Conservation (phyloP, 2,888 invertebrate species). For the Halocaridina rubra region DNA sequence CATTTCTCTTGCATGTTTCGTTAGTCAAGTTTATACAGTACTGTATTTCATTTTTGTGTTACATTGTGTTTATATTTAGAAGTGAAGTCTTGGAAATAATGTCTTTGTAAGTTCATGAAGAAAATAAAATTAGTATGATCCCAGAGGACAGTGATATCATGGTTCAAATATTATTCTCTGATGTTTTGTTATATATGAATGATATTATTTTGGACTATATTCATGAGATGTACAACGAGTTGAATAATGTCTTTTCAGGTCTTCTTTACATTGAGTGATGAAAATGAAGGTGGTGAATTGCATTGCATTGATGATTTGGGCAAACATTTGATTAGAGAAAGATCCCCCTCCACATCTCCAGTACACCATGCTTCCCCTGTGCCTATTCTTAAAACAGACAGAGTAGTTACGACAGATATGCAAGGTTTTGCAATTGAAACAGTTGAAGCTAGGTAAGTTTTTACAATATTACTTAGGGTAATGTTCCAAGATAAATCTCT, state of each 20-base stretch:
- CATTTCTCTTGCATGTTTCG: too few relatives aligned
- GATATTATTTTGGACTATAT: neutral
- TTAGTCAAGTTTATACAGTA: neutral
- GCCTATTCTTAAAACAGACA: neutral
- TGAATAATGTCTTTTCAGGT: slow-evolving; percentile 22
- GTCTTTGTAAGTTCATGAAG: too few relatives aligned
- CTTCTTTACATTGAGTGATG: slow-evolving; percentile 45
- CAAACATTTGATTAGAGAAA: slow-evolving; percentile 18
- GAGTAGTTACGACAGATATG: neutral
- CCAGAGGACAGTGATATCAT: too few relatives aligned
- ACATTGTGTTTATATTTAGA: too few relatives aligned
- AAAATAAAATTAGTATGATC: too few relatives aligned
- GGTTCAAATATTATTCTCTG: too few relatives aligned
- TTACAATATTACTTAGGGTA: neutral
- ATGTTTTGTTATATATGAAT: too few relatives aligned
- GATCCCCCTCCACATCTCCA: slow-evolving; percentile 24
- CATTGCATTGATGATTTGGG: slow-evolving; percentile 24
- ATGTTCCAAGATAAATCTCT: too few relatives aligned
- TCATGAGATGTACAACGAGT: neutral
- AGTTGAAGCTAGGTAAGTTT: slow-evolving; percentile 48
- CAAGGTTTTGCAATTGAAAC: slow-evolving; percentile 42
- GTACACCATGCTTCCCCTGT: neutral
- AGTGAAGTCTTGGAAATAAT: too few relatives aligned
- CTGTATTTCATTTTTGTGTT: neutral
- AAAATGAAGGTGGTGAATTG: slow-evolving; percentile 24